Evolutionary conservation across 1,140 invertebrate genomes (phyloP).

Genomic region (Polyergus mexicanus): DNA sequence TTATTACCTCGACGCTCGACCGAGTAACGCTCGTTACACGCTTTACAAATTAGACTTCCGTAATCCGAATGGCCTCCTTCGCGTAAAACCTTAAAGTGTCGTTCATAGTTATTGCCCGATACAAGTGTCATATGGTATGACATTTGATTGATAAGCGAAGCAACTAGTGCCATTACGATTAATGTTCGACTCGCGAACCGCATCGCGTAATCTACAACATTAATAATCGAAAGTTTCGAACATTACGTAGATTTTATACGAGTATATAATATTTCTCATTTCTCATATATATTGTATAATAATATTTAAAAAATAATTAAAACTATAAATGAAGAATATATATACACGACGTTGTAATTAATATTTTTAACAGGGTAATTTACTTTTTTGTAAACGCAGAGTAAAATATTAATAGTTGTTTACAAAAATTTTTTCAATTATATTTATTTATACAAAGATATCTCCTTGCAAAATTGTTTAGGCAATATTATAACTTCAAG

Average conservation of each 20-base stretch:
- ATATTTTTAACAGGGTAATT: not conserved
- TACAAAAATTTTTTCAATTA: not conserved
- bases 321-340: not conserved
- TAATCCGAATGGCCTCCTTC: not conserved
- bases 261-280: too few relatives aligned
- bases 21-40: constrained; percentile 18
- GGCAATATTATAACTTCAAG: not conserved
- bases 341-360: not conserved
- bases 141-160: constrained; percentile 29
- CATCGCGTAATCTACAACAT: constrained; percentile 7
- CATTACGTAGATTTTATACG: not conserved
- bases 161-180: not conserved
- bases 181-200: not conserved
- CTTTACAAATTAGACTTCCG: constrained; percentile 47
- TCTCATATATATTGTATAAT: too few relatives aligned
- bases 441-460: not conserved
- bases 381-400: not conserved
- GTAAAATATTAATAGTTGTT: not conserved
- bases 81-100: constrained; percentile 35
- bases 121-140: not conserved
- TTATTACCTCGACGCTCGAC: not conserved
- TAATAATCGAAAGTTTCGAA: not conserved
- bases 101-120: constrained; percentile 22
- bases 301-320: not conserved
- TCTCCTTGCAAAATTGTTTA: not conserved